phyloP scores from a whole-genome alignment of 2,113 vertebrate species.

The Oryzias celebensis region DNA sequence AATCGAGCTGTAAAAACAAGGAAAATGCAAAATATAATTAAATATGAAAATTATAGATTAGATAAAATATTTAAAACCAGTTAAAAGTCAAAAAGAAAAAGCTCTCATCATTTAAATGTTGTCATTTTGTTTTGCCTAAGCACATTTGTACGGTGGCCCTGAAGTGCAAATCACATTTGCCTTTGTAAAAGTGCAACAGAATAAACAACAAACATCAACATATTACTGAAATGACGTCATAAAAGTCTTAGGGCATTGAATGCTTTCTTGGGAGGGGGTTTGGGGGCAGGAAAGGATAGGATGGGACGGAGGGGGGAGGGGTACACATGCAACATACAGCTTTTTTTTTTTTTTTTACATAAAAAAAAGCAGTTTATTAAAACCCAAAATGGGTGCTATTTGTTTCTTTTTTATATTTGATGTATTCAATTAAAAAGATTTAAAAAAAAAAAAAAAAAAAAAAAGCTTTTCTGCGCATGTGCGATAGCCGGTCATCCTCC shows the following conservation, averaged over 20 bases:
- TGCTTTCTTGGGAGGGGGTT: not conserved
- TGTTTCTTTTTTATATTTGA: no score
- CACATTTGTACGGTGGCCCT: no score
- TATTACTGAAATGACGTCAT: not conserved
- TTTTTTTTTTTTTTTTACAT: not conserved
- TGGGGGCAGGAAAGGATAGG: conserved; percentile 8
- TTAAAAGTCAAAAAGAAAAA: not conserved
- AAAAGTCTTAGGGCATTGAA: not conserved
- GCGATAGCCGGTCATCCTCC: conserved; percentile 49
- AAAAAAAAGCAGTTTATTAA: not conserved
- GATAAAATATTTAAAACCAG: not conserved
- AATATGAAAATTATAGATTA: no score
- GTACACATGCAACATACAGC: conserved; percentile 22
- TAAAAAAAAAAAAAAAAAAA: no score
- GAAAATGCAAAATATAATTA: no score
- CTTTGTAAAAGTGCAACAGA: not conserved
- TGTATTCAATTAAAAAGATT: no score
- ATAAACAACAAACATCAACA: not conserved
- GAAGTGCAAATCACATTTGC: not conserved
- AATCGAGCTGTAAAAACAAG: no score
- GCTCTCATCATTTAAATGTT: not conserved
- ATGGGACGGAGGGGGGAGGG: conserved; percentile 21
- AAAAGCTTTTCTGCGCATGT: conserved; percentile 62
- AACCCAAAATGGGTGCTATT: not conserved
- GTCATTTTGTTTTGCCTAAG: no score